Base-by-base conservation (phyloP, 2,797 vertebrate genomes). In the Sandelia bainsii region DNA sequence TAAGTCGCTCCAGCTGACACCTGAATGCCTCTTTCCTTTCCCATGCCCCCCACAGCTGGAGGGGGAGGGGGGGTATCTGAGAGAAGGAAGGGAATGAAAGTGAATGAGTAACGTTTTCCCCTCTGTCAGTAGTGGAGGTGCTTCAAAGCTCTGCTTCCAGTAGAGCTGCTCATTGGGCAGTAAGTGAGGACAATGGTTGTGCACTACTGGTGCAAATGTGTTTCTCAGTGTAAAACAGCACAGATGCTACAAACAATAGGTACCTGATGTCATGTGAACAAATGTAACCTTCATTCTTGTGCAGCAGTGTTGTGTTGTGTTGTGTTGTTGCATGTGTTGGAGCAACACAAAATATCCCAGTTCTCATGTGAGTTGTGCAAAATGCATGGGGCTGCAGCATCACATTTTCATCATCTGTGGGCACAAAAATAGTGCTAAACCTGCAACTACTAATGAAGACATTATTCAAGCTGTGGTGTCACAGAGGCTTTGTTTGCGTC, bases 1-100 rank as follows among this genome's bases (percentile, higher is more conserved):
- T 57, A 62, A 75, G 52, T 72, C 76, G 62, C 66, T 62, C 72
- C 80, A 75, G 62, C 82, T 82, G 85, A 84, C 81, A 86, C 85
- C 85, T 88, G 85, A 89, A 81, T 19, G 59, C 49, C 63, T 64
- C 73, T 63, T 76, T 77, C 59, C 34, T 68, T 71, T 83, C 83
- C 82, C 77, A 83, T 61, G 44, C 69, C 67, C 73, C 50, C n/a
- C 49, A 40, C 74, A 79, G 52, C 75, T 54, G 42, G 48, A n/a
- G 20, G 19, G 22, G 22, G 19, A 20, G 20, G 19, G 19, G 22
- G 22, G 16, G 4, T 5, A 12, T 54, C 46, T 19, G 32, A 27
- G 51, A 62, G 29, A 19, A 50, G 48, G 62, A 77, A 69, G 27
- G 42, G 7, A 56, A 37, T 46, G 66, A 66, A 70, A 52, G 81